Conservation (phyloP, 2,113 vertebrate species). For the Muntiacus reevesi region DNA sequence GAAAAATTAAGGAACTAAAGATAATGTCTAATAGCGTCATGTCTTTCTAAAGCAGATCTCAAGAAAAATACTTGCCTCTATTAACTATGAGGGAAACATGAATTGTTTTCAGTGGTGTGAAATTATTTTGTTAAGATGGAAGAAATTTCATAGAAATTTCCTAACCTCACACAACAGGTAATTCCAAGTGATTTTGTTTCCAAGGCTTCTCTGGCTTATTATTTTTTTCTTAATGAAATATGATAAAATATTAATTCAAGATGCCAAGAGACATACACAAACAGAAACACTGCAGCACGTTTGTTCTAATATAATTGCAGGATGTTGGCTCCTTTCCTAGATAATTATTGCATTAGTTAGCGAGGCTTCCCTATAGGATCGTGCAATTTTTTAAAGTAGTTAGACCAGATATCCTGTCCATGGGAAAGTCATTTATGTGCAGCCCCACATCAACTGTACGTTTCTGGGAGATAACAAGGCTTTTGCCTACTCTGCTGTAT, state of each 20-base stretch:
- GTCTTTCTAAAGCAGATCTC: not conserved
- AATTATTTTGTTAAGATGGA: constrained; percentile 28
- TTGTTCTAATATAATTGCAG: constrained; percentile 77
- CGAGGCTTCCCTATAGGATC: constrained; percentile 69
- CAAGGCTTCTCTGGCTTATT: constrained; percentile 23
- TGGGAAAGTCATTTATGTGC: constrained; percentile 65
- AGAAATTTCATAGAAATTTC: constrained; percentile 23
- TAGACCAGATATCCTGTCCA: constrained; percentile 74
- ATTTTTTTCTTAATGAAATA: constrained; percentile 62
- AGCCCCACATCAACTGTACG: constrained; percentile 21
- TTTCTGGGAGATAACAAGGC: constrained; percentile 52
- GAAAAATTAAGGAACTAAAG: not conserved
- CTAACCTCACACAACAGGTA: constrained; percentile 56
- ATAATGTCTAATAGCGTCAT: not conserved
- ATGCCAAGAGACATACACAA: constrained; percentile 73
- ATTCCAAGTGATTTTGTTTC: constrained; percentile 31
- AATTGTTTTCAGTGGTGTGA: not conserved
- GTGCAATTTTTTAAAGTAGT: constrained; percentile 75
- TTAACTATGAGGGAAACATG: constrained; percentile 8
- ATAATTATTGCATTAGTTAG: constrained; percentile 80
- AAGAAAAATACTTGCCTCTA: not conserved
- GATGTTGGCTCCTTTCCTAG: constrained; percentile 77
- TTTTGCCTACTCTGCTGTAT: constrained; percentile 28
- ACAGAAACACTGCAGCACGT: constrained; percentile 66
- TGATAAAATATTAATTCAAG: constrained; percentile 80